These are phyloP conservation scores for Periphyllus acericola DNA, from an alignment of 2,888 invertebrate species.

Conservation along the genomic window DNA sequence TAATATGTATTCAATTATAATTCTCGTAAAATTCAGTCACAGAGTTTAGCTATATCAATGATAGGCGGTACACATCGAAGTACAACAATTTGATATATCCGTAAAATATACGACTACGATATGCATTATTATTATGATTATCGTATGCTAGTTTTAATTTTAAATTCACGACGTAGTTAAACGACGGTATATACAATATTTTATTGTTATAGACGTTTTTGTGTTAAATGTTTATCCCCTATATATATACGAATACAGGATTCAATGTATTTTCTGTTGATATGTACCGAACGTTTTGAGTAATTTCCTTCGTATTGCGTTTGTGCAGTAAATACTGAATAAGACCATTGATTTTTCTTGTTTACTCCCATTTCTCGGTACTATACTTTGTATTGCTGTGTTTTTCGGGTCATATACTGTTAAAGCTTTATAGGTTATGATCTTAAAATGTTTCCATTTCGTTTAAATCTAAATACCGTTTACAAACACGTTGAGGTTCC, in stretches of 20 bases:
- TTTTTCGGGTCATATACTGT: no score
- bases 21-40: neutral
- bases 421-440: neutral
- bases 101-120: neutral
- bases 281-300: neutral
- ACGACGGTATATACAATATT: neutral
- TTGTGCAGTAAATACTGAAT: neutral
- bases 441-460: neutral
- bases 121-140: neutral
- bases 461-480: neutral
- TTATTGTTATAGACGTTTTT: neutral
- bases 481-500: neutral
- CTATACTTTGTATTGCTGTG: neutral
- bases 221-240: neutral
- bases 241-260: neutral
- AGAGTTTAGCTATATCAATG: neutral
- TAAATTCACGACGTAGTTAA: neutral
- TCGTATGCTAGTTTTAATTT: neutral
- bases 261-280: neutral
- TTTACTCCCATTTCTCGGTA: neutral
- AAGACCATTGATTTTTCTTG: neutral
- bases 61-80: neutral
- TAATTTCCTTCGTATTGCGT: neutral
- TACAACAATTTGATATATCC: neutral
- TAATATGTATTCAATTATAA: neutral